Percentiles rank a stretch among this genome's conserved stretches.
Conservation (phyloP, 2,797 vertebrate genomes). For the Trematomus bernacchii region DNA sequence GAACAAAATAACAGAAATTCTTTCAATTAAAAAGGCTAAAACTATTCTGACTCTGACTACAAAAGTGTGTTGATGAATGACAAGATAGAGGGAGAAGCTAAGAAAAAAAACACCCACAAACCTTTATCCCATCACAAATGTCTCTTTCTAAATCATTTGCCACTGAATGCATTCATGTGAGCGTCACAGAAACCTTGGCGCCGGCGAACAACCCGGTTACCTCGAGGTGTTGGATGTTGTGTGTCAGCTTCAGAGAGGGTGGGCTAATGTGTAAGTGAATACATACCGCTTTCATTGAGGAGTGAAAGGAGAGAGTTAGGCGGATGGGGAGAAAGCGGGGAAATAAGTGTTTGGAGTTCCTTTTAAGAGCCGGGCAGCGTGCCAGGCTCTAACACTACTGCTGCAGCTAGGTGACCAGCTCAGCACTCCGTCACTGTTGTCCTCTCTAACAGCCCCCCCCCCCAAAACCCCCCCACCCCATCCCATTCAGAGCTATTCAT, state of each 20-base stretch:
- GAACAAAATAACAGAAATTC: not conserved
- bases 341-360: conserved; percentile 16
- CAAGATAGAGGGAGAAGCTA: not conserved
- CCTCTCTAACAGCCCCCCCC: conserved; percentile 5
- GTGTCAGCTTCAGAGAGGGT: conserved; percentile 52
- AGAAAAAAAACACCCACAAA: not conserved
- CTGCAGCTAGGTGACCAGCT: conserved; percentile 34
- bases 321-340: not conserved
- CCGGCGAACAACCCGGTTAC: not conserved
- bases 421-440: conserved; percentile 30
- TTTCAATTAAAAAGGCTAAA: not conserved
- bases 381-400: conserved; percentile 42
- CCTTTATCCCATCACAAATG: not conserved
- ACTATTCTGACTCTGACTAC: not conserved
- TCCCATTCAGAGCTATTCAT: conserved; percentile 27
- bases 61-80: not conserved
- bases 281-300: conserved; percentile 50
- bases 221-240: conserved; percentile 37
- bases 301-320: conserved; percentile 43
- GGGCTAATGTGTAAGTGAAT: conserved; percentile 72
- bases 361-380: conserved; percentile 33
- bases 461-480: not conserved
- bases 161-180: not conserved
- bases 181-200: conserved; percentile 2
- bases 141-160: too few relatives aligned